Evolutionary conservation across 2,113 vertebrate species (phyloP).

Genomic region (Dinomys branickii): DNA sequence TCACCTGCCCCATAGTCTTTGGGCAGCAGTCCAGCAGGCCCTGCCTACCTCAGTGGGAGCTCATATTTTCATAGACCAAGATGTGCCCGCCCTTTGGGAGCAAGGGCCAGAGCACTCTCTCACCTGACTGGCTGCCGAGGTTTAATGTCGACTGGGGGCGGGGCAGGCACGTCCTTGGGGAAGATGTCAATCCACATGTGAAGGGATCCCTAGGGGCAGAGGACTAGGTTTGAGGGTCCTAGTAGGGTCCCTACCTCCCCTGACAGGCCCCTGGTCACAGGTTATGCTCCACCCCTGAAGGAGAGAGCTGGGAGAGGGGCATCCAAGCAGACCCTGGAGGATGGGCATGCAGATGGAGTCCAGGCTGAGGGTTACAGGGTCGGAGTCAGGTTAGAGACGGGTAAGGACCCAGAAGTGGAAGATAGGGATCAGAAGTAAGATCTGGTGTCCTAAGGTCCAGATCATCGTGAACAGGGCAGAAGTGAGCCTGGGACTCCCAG

Average conservation of each 20-base stretch:
- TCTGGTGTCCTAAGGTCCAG: neutral
- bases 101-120: neutral
- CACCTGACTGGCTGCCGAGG: slow-evolving; percentile 93
- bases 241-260: neutral
- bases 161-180: slow-evolving; percentile 92
- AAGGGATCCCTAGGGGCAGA: slow-evolving; percentile 89
- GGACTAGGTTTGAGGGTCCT: neutral
- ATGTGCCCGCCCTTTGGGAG: neutral
- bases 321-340: neutral
- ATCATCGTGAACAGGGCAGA: neutral
- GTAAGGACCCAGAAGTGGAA: neutral
- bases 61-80: neutral
- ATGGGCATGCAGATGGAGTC: neutral
- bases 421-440: neutral
- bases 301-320: neutral
- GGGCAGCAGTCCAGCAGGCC: neutral
- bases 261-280: neutral
- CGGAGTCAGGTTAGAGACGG: neutral
- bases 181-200: slow-evolving; percentile 99
- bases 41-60: neutral
- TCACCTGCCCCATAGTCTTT: neutral
- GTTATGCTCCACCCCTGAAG: neutral
- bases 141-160: slow-evolving; percentile 93
- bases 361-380: neutral
- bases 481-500: neutral